These are phyloP conservation scores for Plestiodon gilberti DNA, from an alignment of 2,113 vertebrate genomes.

Conservation along the genomic window DNA sequence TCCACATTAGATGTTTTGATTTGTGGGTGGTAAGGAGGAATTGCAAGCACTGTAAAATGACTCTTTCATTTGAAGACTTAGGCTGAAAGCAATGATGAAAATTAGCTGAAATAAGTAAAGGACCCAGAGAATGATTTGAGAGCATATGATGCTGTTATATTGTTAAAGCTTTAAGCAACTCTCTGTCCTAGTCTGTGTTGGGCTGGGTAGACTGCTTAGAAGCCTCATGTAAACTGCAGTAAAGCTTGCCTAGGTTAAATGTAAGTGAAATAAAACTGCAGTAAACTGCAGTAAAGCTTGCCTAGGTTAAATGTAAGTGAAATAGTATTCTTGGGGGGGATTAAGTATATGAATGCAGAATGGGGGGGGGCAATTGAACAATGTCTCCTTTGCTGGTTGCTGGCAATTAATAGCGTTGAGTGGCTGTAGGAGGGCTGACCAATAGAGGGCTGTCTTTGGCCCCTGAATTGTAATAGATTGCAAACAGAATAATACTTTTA, in stretches of 20 bases:
- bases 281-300: not conserved
- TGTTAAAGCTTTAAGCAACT: not conserved
- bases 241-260: not conserved
- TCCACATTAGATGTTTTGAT: not conserved
- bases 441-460: not conserved
- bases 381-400: not conserved
- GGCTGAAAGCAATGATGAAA: not conserved
- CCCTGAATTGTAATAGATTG: not conserved
- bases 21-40: not conserved
- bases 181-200: not conserved
- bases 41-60: not conserved
- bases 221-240: not conserved
- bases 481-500: not conserved
- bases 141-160: not conserved
- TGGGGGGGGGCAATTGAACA: not conserved
- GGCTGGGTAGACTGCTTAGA: not conserved
- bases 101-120: not conserved
- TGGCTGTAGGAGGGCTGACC: not conserved
- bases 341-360: not conserved
- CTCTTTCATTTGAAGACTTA: not conserved
- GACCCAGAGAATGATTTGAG: not conserved
- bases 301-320: not conserved
- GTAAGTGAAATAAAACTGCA: not conserved
- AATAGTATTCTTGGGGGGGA: not conserved
- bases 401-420: not conserved